A percentile compares a stretch with the other conserved stretches of the same genome.
Conservation (phyloP, 2,113 vertebrate genomes). For the Eurystomus gularis region DNA sequence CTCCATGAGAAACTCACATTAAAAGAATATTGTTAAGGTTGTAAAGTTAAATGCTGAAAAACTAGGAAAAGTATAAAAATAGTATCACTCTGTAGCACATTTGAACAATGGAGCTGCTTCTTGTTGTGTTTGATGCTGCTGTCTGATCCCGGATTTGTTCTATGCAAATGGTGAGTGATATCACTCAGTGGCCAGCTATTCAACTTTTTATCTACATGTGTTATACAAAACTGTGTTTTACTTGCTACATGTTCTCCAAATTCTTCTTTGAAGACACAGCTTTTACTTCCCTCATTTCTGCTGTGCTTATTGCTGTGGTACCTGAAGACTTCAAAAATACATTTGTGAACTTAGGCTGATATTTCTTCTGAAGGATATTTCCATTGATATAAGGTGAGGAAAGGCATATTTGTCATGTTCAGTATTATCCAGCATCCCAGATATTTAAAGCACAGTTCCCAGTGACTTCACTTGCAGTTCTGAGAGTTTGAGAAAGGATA, state of each 20-base stretch:
- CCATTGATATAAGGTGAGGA: not conserved
- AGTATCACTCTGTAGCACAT: not conserved
- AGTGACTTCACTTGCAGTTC: not conserved
- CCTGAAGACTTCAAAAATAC: not conserved
- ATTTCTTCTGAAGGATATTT: not conserved
- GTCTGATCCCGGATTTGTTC: not conserved
- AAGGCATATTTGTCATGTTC: not conserved
- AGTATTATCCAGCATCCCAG: not conserved
- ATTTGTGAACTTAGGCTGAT: not conserved
- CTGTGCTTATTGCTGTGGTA: not conserved
- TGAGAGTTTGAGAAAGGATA: not conserved
- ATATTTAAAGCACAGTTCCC: not conserved
- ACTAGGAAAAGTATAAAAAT: not conserved
- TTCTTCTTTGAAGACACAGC: not conserved
- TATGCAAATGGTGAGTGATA: not conserved
- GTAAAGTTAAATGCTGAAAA: not conserved
- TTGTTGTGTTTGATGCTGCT: not conserved
- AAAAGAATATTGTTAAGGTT: not conserved
- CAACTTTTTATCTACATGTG: not conserved
- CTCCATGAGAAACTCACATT: not conserved
- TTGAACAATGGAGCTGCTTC: not conserved
- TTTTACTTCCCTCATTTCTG: not conserved
- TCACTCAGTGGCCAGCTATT: not conserved
- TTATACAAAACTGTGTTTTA: not conserved
- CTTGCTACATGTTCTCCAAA: not conserved